Evolutionary conservation across 1,140 invertebrate species (phyloP).

Genomic region (Nephila pilipes): DNA sequence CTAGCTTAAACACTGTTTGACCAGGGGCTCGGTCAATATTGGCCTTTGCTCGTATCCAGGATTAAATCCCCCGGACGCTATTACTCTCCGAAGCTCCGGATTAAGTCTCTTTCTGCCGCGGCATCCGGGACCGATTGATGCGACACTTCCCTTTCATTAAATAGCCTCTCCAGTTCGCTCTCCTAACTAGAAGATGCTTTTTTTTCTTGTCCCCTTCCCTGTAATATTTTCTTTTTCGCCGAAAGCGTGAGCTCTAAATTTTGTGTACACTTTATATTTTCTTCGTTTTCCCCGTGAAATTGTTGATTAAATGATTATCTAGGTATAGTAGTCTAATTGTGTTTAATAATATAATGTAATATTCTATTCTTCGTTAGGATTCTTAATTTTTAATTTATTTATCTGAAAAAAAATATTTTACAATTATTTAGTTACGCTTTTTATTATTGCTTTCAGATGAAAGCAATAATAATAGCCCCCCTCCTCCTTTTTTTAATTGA

Average conservation of each 20-base stretch:
- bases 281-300: background rate
- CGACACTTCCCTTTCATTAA: conserved; percentile 44
- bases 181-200: conserved; percentile 13
- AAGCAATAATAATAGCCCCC: too few relatives aligned
- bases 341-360: background rate
- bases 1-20: conserved; percentile 73
- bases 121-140: conserved; percentile 16
- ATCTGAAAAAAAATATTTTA: too few relatives aligned
- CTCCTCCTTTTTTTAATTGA: too few relatives aligned
- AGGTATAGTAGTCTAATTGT: background rate
- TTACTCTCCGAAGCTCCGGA: conserved; percentile 53
- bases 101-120: conserved; percentile 56
- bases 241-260: background rate
- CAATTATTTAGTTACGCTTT: too few relatives aligned
- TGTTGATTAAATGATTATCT: background rate
- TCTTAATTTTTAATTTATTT: too few relatives aligned
- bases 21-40: conserved; percentile 74
- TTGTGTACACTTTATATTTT: background rate
- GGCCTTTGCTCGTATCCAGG: conserved; percentile 67
- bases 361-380: too few relatives aligned
- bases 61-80: conserved; percentile 72
- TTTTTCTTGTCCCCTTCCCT: background rate
- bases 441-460: too few relatives aligned
- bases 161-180: conserved; percentile 3
- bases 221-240: conserved; percentile 14